These are phyloP conservation scores for Paraplagusia blochii DNA, from an alignment of 2,113 vertebrate genomes.

Conservation along the genomic window DNA sequence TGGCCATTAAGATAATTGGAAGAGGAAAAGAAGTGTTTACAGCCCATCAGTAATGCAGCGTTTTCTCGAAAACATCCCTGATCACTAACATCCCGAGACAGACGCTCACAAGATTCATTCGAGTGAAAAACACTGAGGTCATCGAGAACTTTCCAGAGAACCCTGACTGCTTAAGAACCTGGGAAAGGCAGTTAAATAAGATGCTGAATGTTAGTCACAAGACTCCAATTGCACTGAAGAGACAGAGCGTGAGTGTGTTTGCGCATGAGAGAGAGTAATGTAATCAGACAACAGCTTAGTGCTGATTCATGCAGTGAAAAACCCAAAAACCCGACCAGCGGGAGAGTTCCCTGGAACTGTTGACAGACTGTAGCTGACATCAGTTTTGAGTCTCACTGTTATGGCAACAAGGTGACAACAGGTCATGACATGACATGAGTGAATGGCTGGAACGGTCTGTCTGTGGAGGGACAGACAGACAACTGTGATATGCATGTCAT, in stretches of 20 bases:
- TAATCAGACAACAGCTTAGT: constrained; percentile 69
- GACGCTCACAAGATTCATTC: constrained; percentile 70
- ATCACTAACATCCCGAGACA: constrained; percentile 63
- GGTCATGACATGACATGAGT: not conserved
- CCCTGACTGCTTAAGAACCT: constrained; percentile 64
- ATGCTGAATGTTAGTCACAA: constrained; percentile 81
- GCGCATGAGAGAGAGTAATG: constrained; percentile 42
- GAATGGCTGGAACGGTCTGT: not conserved
- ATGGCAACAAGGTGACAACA: not conserved
- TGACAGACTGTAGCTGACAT: not conserved
- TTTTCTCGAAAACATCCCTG: constrained; percentile 56
- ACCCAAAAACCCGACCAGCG: constrained; percentile 25
- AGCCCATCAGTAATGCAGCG: constrained; percentile 37
- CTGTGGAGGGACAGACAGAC: no score
- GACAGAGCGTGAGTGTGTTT: constrained; percentile 48
- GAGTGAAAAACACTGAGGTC: constrained; percentile 74
- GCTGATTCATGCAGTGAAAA: constrained; percentile 67
- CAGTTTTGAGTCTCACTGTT: not conserved
- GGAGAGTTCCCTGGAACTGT: constrained; percentile 1
- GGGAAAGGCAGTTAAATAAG: constrained; percentile 83
- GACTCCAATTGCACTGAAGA: constrained; percentile 68
- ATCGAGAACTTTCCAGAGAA: constrained; percentile 66
- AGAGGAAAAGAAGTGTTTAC: constrained; percentile 2
- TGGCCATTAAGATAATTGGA: constrained; percentile 1
- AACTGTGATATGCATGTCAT: no score